Percentiles rank a stretch among this genome's conserved stretches.
Conservation (phyloP, 2,888 invertebrate species). For the Thera britannica region DNA sequence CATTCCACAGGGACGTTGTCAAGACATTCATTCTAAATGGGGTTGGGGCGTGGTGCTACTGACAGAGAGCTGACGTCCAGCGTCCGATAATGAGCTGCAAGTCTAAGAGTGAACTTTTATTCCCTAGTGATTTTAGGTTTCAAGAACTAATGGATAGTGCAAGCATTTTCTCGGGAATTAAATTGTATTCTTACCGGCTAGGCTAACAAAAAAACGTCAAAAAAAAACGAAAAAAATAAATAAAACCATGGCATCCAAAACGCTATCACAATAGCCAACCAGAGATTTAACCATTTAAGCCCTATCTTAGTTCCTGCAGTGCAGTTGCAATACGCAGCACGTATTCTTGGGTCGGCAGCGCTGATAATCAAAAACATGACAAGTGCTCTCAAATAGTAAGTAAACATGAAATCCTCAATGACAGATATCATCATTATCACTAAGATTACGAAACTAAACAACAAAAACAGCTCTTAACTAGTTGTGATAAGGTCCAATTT, state of each 20-base stretch:
- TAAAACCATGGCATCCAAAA: not conserved
- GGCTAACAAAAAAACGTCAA: not conserved
- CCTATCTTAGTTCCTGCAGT: conserved; percentile 6
- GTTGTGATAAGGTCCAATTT: conserved; percentile 3
- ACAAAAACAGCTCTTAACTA: not conserved
- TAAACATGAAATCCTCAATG: not conserved
- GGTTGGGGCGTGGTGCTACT: conserved; percentile 15
- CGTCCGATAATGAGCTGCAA: too few relatives aligned
- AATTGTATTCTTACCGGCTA: too few relatives aligned
- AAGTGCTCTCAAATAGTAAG: not conserved
- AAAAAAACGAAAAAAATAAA: not conserved
- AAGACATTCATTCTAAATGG: conserved; percentile 10
- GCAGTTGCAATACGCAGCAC: not conserved
- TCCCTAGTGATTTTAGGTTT: too few relatives aligned
- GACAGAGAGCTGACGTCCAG: not conserved
- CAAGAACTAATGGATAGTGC: too few relatives aligned
- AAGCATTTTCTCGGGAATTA: too few relatives aligned
- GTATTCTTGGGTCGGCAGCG: not conserved
- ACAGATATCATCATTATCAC: conserved; percentile 11
- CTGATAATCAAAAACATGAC: not conserved
- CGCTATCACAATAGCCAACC: not conserved
- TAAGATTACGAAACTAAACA: conserved; percentile 14
- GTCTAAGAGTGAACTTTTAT: too few relatives aligned
- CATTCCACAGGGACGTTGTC: conserved; percentile 10
- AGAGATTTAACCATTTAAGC: conserved; percentile 8